Conservation (phyloP, 1,140 invertebrate species). For the Proctacanthus coquilletti region DNA sequence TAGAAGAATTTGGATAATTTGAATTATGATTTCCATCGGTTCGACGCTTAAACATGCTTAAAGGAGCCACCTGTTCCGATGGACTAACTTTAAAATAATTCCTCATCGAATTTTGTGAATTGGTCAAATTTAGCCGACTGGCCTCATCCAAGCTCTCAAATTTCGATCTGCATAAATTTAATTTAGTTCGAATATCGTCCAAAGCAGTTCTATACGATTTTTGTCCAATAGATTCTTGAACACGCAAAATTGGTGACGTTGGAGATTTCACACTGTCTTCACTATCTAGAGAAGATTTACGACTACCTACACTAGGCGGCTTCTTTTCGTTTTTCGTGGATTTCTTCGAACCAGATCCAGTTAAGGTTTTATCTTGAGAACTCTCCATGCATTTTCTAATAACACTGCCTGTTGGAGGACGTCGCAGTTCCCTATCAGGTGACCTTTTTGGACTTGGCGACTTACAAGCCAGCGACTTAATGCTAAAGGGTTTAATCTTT, state of each 20-base stretch:
- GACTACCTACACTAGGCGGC: not conserved
- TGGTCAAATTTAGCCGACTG: constrained; percentile 17
- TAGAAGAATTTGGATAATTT: not conserved
- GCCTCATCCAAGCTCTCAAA: constrained; percentile 24
- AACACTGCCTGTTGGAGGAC: not conserved
- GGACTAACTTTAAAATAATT: constrained; percentile 18
- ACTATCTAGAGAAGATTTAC: not conserved
- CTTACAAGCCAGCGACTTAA: too few species aligned
- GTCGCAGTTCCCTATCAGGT: not conserved
- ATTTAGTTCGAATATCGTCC: constrained; percentile 20
- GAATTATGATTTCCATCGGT: constrained; percentile 3
- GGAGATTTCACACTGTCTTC: not conserved
- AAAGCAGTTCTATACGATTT: constrained; percentile 14
- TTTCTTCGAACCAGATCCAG: not conserved
- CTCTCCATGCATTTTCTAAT: not conserved
- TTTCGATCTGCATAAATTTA: constrained; percentile 22
- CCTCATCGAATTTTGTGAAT: constrained; percentile 22
- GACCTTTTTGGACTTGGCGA: too few species aligned
- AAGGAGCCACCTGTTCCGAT: not conserved
- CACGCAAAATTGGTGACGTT: not conserved
- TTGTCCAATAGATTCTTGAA: not conserved
- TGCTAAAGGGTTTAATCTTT: too few species aligned
- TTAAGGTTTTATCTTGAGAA: too few species aligned
- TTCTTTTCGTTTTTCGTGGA: not conserved
- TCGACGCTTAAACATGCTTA: constrained; percentile 3